These are phyloP conservation scores for Mythimna ferrago DNA, from an alignment of 2,888 invertebrate genomes.

Conservation along the genomic window DNA sequence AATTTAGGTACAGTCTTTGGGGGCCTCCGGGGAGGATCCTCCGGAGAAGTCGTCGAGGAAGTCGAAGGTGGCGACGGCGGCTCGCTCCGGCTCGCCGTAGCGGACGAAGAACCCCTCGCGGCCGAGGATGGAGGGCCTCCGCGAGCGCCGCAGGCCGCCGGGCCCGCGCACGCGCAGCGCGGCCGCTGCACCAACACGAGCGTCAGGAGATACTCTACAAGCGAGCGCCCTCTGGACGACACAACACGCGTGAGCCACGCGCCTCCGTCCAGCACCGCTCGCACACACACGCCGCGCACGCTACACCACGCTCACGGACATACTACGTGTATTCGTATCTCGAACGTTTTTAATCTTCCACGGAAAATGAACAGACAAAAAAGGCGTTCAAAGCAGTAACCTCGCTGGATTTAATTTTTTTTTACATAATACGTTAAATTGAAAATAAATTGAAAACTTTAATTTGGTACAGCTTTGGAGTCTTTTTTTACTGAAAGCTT, in stretches of 20 bases:
- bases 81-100: conserved; percentile 94
- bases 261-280: conserved; percentile 58
- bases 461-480: background rate
- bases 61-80: conserved; percentile 95
- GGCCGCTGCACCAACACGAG: conserved; percentile 89
- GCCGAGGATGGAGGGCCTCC: conserved; percentile 94
- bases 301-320: conserved; percentile 23
- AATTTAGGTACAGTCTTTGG: conserved; percentile 86
- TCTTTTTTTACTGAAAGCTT: background rate
- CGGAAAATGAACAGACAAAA: background rate
- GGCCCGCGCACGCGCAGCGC: conserved; percentile 91
- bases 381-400: background rate
- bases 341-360: conserved; percentile 14
- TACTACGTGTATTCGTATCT: conserved; percentile 6
- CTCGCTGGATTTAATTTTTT: too few relatives aligned
- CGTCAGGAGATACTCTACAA: conserved; percentile 74
- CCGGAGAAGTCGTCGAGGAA: conserved; percentile 93
- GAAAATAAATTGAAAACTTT: too few relatives aligned
- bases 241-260: conserved; percentile 77
- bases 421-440: too few relatives aligned
- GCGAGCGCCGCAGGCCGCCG: conserved; percentile 86
- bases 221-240: conserved; percentile 81
- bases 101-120: conserved; percentile 94
- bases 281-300: conserved; percentile 45
- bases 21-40: conserved; percentile 83